Conservation (phyloP, 2,797 vertebrate genomes). For the Hemibagrus guttatus region DNA sequence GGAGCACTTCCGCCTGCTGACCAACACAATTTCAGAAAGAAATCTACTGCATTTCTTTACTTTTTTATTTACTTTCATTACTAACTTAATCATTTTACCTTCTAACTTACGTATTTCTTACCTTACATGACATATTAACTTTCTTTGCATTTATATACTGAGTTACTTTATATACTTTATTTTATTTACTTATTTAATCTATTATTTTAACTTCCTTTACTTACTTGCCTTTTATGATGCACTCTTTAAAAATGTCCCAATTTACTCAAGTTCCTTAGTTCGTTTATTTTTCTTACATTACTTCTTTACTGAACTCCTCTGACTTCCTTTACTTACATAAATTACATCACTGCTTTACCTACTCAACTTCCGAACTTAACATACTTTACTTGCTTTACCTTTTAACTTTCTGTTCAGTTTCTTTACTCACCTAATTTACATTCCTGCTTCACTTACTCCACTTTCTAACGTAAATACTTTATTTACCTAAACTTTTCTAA, state of each 20-base stretch:
- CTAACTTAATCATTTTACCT: no score
- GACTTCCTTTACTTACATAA: not conserved
- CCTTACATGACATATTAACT: no score
- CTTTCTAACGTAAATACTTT: not conserved
- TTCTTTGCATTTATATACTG: no score
- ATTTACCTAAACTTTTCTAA: no score
- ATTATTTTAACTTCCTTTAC: not conserved
- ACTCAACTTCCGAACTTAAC: not conserved
- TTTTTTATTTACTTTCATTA: no score
- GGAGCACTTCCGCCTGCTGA: no score
- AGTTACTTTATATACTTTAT: no score
- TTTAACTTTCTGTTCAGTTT: not conserved
- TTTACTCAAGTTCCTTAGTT: not conserved
- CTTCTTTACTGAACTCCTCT: not conserved
- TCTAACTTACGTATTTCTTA: no score
- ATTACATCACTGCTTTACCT: not conserved
- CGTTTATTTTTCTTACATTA: not conserved
- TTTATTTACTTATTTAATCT: not conserved
- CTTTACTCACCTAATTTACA: not conserved
- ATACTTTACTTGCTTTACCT: not conserved
- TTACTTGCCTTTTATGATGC: not conserved
- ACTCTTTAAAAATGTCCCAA: not conserved
- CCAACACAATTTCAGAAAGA: no score
- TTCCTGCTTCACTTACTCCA: not conserved
- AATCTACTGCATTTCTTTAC: no score